Evolutionary conservation across 1,140 invertebrate genomes (phyloP).

Genomic region (Drosophila murphyi): DNA sequence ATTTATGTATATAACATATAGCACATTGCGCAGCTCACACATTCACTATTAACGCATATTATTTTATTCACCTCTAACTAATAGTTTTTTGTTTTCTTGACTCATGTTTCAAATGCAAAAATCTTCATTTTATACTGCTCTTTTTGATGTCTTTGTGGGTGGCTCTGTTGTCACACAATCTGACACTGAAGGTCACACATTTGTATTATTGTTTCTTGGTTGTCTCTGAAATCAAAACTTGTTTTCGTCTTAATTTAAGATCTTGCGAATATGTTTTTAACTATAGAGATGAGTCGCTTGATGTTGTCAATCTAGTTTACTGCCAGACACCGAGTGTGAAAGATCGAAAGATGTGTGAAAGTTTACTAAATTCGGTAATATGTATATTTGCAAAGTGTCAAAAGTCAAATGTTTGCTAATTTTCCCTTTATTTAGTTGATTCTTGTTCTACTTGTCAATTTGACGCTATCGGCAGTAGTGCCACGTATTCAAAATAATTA

Average conservation of each 20-base stretch:
- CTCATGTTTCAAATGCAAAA: conserved; percentile 2
- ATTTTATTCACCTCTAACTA: background rate
- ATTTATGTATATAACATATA: background rate
- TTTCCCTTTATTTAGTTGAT: conserved; percentile 11
- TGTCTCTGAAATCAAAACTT: conserved; percentile 20
- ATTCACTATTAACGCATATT: conserved; percentile 11
- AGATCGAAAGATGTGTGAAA: conserved; percentile 27
- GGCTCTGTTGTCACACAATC: conserved; percentile 13
- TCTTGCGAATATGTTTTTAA: conserved; percentile 13
- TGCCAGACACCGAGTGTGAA: conserved; percentile 5
- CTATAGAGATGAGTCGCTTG: conserved; percentile 17
- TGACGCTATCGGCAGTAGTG: conserved; percentile 1
- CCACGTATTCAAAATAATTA: conserved; percentile 11
- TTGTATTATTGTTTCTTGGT: conserved; percentile 7
- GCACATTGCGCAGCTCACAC: too few species aligned
- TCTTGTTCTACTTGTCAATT: conserved; percentile 14
- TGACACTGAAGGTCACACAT: conserved; percentile 14
- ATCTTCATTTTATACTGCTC: background rate
- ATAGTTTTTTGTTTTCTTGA: background rate
- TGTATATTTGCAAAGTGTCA: background rate
- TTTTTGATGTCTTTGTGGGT: conserved; percentile 18
- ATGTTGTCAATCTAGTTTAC: conserved; percentile 9
- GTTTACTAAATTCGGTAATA: conserved; percentile 11
- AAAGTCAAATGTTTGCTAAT: background rate
- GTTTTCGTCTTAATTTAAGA: conserved; percentile 26